Base-by-base conservation (phyloP, 2,797 vertebrate genomes). In the Falco biarmicus region DNA sequence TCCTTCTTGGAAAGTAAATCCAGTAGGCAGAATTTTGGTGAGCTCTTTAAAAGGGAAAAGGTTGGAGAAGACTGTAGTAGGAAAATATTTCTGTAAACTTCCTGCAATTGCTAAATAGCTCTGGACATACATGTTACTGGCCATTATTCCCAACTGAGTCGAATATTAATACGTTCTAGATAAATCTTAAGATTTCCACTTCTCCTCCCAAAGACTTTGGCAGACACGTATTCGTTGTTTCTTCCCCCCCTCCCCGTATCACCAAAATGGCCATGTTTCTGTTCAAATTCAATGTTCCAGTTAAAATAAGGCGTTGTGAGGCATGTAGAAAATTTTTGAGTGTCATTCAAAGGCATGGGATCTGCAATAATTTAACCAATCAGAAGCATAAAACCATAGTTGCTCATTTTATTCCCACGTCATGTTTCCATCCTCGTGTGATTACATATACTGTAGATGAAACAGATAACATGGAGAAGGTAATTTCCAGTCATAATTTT, bases 181-280 rank as follows among this genome's bases (percentile, higher is more conserved):
- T 53, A 77, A 71, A 37, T 20, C 5, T 22, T 79, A 31, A 34
- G 39, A 66, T 28, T 73, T 34, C 15, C 1, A 2, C 51, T 76
- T 78, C 15, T 34, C 4, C 48, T 86, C 16, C 24, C 28, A 24
- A 24, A 84, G 5, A 15, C 4, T 2, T 20, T 37, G 45, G 20
- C 53, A 68, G 5, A 24, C 57, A 13, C 0, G 0, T 68, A 24
- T 75, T 79, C 57, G 29, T 66, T 56, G 17, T 57, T 84, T 82
- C 13, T 60, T 63, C 16, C 1, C 2, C 8, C 4, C 7, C 4
- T 41, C 14, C 7, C 2, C 3, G 0, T 37, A 13, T 68, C 18
- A 31, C n/a, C 4, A 41, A 43, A 69, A 28, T 31, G 15, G 7
- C 0, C 1, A 75, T 4, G 10, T 53, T 82, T 9, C 12, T 51